phyloP scores from a whole-genome alignment of 2,888 invertebrate species.

The Machimus rusticus region DNA sequence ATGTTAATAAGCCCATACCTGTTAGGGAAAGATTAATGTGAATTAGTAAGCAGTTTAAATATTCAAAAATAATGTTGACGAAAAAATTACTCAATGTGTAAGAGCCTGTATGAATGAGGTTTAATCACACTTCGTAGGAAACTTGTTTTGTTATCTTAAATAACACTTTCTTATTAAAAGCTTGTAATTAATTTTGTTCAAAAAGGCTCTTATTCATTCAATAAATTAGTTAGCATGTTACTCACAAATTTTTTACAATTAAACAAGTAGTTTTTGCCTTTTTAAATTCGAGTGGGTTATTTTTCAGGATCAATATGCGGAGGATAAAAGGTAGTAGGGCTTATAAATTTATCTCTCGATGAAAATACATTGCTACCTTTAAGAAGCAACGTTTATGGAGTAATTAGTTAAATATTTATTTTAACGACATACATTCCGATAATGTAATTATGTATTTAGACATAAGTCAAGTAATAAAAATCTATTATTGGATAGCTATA shows the following conservation, averaged over 20 bases:
- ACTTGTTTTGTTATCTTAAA: too few relatives aligned
- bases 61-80: not conserved
- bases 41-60: conserved; percentile 2
- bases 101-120: not conserved
- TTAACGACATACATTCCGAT: not conserved
- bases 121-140: not conserved
- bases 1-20: conserved; percentile 64
- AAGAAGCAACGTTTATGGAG: not conserved
- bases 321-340: not conserved
- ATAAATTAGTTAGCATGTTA: not conserved
- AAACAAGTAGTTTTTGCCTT: not conserved
- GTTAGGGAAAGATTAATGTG: conserved; percentile 55
- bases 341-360: not conserved
- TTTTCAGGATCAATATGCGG: not conserved
- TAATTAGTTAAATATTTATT: not conserved
- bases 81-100: not conserved
- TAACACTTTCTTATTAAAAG: too few relatives aligned
- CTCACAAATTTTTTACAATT: not conserved
- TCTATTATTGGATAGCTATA: not conserved
- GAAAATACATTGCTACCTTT: not conserved
- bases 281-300: not conserved
- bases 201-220: not conserved
- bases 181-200: not conserved
- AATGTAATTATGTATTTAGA: not conserved
- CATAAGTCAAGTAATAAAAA: not conserved